Evolutionary conservation across 2,113 vertebrate species (phyloP).

Genomic region (Phaethon lepturus): DNA sequence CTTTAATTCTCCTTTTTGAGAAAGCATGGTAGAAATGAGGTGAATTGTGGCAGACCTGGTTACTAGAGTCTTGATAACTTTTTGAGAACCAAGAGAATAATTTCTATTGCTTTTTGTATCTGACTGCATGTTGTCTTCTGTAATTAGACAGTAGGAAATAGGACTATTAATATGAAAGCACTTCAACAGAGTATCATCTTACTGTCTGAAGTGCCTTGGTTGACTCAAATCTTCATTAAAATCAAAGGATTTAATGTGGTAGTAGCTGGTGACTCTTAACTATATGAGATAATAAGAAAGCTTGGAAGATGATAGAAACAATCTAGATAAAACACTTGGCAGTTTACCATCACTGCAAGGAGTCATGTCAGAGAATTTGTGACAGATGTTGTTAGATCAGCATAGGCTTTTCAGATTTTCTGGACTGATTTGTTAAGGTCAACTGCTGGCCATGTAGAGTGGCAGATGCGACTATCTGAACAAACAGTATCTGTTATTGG

Average conservation of each 20-base stretch:
- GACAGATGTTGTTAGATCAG: constrained; percentile 44
- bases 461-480: background rate
- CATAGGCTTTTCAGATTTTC: constrained; percentile 12
- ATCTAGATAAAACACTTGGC: background rate
- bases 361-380: background rate
- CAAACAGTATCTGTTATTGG: background rate
- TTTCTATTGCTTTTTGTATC: background rate
- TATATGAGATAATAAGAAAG: background rate
- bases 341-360: background rate
- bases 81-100: background rate
- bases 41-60: background rate
- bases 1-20: background rate
- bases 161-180: background rate
- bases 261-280: background rate
- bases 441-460: background rate
- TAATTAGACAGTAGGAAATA: background rate
- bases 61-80: background rate
- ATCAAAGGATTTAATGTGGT: background rate
- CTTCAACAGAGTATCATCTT: background rate
- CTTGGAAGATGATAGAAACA: background rate
- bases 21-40: background rate
- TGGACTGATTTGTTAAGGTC: constrained; percentile 22
- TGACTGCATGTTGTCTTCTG: background rate
- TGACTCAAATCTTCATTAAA: constrained; percentile 8
- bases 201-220: background rate